Evolutionary conservation across 1,140 invertebrate genomes (phyloP).

Genomic region (Aplysia californica): DNA sequence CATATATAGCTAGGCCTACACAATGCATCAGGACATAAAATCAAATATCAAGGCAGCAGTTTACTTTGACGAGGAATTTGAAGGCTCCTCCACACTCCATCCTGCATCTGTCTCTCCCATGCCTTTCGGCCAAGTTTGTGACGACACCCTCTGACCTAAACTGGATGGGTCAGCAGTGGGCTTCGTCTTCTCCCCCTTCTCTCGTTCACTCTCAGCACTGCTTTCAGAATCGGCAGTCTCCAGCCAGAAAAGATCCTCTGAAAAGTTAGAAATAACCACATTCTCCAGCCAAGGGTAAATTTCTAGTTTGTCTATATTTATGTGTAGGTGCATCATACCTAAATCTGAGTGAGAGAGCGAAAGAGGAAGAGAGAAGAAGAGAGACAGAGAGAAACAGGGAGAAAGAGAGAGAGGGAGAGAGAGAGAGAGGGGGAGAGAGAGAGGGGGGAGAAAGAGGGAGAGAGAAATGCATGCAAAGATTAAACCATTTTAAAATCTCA

Average conservation of each 20-base stretch:
- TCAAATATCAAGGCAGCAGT: too few relatives aligned
- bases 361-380: background rate
- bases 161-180: background rate
- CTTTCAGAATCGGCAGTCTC: constrained; percentile 1
- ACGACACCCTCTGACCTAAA: background rate
- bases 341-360: background rate
- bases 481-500: too few relatives aligned
- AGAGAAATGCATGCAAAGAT: too few relatives aligned
- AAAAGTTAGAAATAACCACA: background rate
- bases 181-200: background rate
- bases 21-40: too few relatives aligned
- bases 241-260: constrained; percentile 24
- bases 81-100: background rate
- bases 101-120: background rate
- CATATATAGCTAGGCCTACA: too few relatives aligned
- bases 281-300: background rate
- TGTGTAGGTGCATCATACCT: too few relatives aligned
- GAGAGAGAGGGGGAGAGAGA: background rate
- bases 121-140: background rate
- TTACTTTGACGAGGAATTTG: too few relatives aligned
- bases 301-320: too few relatives aligned
- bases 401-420: background rate
- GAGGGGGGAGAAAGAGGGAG: too few relatives aligned
- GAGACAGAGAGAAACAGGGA: background rate
- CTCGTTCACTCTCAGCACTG: background rate